Percentiles rank a stretch among this genome's conserved stretches.
Conservation (phyloP, 2,113 vertebrate species). For the Pelusios castaneus region DNA sequence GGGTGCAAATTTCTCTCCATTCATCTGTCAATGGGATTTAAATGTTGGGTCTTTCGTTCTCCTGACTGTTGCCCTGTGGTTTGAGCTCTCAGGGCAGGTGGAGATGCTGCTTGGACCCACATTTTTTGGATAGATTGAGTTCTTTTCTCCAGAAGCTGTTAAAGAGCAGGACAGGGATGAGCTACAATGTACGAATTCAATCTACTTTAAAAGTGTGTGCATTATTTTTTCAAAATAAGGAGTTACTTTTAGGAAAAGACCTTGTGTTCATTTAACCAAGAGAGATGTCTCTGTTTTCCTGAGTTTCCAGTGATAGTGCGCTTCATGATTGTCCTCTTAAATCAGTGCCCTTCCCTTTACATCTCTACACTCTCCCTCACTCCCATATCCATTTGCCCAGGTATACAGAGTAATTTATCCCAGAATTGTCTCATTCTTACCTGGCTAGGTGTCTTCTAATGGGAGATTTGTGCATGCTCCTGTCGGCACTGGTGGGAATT, state of each 20-base stretch:
- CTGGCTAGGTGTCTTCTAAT: neutral
- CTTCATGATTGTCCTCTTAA: neutral
- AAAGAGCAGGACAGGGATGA: neutral
- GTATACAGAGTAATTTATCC: neutral
- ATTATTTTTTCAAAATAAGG: neutral
- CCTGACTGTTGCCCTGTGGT: neutral
- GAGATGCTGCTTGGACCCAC: fast-evolving
- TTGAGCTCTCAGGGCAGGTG: neutral
- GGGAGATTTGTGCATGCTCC: neutral
- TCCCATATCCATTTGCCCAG: fast-evolving
- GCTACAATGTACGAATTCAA: neutral
- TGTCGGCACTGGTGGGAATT: neutral
- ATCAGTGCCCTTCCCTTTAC: neutral
- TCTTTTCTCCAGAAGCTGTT: neutral
- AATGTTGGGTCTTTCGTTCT: neutral
- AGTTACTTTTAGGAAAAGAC: neutral
- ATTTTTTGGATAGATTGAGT: fast-evolving
- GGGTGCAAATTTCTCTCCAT: neutral
- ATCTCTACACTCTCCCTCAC: fast-evolving
- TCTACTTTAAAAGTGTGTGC: neutral
- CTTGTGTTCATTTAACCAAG: neutral
- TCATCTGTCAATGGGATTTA: neutral
- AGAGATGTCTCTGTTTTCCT: neutral
- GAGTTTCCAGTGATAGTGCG: neutral
- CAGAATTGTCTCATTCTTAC: neutral